Percentiles rank a stretch among this genome's conserved stretches.
These are phyloP conservation scores for Drosophila helvetica DNA, from an alignment of 2,888 invertebrate species.

Conservation along the genomic window DNA sequence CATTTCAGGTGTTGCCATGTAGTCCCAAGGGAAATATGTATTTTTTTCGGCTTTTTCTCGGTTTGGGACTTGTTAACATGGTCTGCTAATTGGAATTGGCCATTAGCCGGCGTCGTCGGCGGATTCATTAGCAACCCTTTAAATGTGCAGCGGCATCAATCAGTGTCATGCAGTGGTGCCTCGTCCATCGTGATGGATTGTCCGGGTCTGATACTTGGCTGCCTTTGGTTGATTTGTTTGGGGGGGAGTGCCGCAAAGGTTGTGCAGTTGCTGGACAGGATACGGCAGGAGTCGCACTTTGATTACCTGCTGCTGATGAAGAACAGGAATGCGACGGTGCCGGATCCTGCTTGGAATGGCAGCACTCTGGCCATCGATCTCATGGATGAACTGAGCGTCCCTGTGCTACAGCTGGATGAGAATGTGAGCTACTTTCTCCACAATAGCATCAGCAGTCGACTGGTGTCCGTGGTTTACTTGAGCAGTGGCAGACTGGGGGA, in stretches of 20 bases:
- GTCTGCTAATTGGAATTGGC: constrained; percentile 43
- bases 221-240: constrained; percentile 23
- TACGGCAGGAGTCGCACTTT: constrained; percentile 44
- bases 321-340: constrained; percentile 29
- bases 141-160: constrained; percentile 50
- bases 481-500: constrained; percentile 35
- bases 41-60: constrained; percentile 11
- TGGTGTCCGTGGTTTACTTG: constrained; percentile 67
- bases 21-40: constrained; percentile 31
- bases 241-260: constrained; percentile 29
- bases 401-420: constrained; percentile 70
- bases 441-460: constrained; percentile 43
- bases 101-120: constrained; percentile 15
- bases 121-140: constrained; percentile 65
- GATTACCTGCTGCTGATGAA: constrained; percentile 59
- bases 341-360: constrained; percentile 9
- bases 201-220: constrained; percentile 14
- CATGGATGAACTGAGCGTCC: constrained; percentile 57
- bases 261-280: constrained; percentile 43
- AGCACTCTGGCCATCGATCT: constrained; percentile 12
- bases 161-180: constrained; percentile 47
- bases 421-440: constrained; percentile 57
- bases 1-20: constrained; percentile 2
- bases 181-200: constrained; percentile 47
- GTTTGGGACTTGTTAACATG: constrained; percentile 45